Percentiles rank a stretch among this genome's conserved stretches.
These are phyloP conservation scores for Pongo pygmaeus DNA, from an alignment of 2,113 vertebrate species.

Conservation along the genomic window DNA sequence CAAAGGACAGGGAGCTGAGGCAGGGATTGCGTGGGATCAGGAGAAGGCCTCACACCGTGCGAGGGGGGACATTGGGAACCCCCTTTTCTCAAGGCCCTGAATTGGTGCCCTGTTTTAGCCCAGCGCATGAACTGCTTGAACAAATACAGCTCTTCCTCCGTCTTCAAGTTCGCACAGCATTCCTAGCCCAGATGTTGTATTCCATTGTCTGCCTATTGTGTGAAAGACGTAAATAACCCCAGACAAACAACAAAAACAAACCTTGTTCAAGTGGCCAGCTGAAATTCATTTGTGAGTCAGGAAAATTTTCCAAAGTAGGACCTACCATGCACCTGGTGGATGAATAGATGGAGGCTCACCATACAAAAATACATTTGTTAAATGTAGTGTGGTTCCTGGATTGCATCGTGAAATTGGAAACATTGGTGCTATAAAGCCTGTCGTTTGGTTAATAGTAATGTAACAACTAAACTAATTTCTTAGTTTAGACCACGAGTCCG, in stretches of 20 bases:
- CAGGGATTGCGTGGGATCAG: background rate
- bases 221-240: constrained; percentile 56
- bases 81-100: background rate
- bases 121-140: background rate
- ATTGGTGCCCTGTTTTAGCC: background rate
- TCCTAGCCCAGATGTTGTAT: constrained; percentile 57
- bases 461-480: background rate
- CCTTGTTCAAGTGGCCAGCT: constrained; percentile 62
- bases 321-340: constrained; percentile 37
- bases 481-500: background rate
- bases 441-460: background rate
- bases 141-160: constrained; percentile 50
- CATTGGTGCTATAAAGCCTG: background rate
- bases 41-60: background rate
- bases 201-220: constrained; percentile 65
- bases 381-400: background rate
- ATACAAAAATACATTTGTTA: background rate
- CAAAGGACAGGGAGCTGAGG: constrained; percentile 36
- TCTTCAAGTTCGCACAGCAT: constrained; percentile 11
- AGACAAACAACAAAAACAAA: constrained; percentile 67
- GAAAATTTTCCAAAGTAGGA: constrained; percentile 39
- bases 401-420: background rate
- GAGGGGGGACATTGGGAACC: background rate
- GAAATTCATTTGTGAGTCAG: constrained; percentile 54
- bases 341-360: background rate